Base-by-base conservation (phyloP, 2,797 vertebrate species). In the Nyctibius grandis region DNA sequence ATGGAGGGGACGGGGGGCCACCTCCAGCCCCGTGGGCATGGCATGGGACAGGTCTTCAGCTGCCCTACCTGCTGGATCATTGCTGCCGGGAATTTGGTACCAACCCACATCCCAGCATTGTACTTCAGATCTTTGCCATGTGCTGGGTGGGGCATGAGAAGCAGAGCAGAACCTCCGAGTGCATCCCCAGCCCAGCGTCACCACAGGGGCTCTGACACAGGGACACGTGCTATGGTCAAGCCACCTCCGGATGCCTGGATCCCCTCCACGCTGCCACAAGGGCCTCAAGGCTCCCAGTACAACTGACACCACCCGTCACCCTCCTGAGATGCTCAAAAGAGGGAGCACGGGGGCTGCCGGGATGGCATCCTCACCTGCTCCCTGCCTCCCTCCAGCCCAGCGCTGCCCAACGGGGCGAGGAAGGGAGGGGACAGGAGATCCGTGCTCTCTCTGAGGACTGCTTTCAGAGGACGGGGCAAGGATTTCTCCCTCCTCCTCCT, bases 171-270 rank as follows among this genome's bases (percentile, higher is more conserved):
- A 17, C 22, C 18, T 48, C 25, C 1, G 12, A 40, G 42, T 0
- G 1, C 33, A 29, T 34, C 23, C 28, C 33, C 34, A 60, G 60
- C 25, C 17, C 60, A 16, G 33, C 28, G 69, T 29, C 81, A 57
- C 60, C 7, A 0, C n/a, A 60, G 0, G 3, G 28, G n/a, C 54
- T 64, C 13, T 18, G 63, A 51, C n/a, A 50, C 0, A 0, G 38
- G 47, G 33, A 78, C 51, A 76, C 0, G 0, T 11, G 29, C 45
- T 9, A 4, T 0, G 23, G 40, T 23, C 7, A 5, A 20, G 12
- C 28, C 9, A 2, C 14, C n/a, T 69, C 18, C 0, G 0, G 29
- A 15, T 12, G 23, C 34, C 34, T 38, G 33, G 23, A 20, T 33
- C 8, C 6, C 5, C 26, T 68, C 3, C 4, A 36, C 0, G 0